These are phyloP conservation scores for Metopolophium dirhodum DNA, from an alignment of 1,140 invertebrate species.

Conservation along the genomic window DNA sequence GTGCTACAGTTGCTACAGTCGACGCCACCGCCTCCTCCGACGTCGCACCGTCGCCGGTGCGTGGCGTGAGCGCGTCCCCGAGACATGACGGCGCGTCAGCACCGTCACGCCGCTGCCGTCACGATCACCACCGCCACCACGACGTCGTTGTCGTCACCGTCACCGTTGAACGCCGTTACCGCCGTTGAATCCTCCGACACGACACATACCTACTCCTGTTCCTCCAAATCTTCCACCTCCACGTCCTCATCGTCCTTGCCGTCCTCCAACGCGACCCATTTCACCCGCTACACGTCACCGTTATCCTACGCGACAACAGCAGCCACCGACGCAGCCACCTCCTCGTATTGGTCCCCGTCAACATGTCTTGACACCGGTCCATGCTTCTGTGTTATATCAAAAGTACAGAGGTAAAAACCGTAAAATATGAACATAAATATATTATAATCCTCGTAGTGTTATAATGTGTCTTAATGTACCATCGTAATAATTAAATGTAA, in stretches of 20 bases:
- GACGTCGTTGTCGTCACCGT: background rate
- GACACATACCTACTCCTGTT: background rate
- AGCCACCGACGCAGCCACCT: background rate
- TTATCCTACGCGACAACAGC: background rate
- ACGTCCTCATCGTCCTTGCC: background rate
- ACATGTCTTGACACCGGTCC: slow-evolving; percentile 56
- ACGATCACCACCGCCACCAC: background rate
- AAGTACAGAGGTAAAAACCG: slow-evolving; percentile 51
- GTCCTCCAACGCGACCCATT: background rate
- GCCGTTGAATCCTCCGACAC: background rate
- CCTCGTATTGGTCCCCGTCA: slow-evolving; percentile 12
- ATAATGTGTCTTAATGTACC: background rate
- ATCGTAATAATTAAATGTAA: background rate
- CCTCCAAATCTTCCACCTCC: background rate
- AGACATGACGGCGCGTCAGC: slow-evolving; percentile 47
- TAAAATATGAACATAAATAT: background rate
- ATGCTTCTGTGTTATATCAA: slow-evolving; percentile 57
- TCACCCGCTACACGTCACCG: background rate
- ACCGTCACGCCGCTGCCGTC: slow-evolving; percentile 13
- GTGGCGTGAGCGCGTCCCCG: slow-evolving; percentile 37
- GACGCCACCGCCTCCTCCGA: background rate
- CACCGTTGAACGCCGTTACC: background rate
- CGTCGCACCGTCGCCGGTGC: slow-evolving; percentile 16
- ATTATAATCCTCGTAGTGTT: background rate
- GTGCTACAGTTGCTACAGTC: background rate